Evolutionary conservation across 2,888 invertebrate genomes (phyloP).

Genomic region (Drosophila stalkeri): DNA sequence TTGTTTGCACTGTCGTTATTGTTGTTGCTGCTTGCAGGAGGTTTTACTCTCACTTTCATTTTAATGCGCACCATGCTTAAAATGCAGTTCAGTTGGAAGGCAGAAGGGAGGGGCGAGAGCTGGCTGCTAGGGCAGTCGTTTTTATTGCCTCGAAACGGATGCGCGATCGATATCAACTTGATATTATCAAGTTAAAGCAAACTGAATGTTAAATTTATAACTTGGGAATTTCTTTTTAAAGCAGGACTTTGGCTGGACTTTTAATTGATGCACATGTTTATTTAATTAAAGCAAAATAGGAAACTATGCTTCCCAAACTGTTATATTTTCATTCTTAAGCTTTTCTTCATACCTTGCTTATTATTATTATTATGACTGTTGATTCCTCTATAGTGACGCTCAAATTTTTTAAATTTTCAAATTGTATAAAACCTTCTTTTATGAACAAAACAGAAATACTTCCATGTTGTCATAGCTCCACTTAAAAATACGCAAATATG

Average conservation of each 20-base stretch:
- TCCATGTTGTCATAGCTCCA: constrained; percentile 17
- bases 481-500: constrained; percentile 23
- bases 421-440: not conserved
- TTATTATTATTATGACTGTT: no score
- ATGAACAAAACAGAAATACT: not conserved
- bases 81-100: constrained; percentile 7
- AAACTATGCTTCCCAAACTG: not conserved
- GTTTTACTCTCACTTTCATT: constrained; percentile 65
- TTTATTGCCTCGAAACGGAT: constrained; percentile 48
- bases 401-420: not conserved
- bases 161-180: constrained; percentile 23
- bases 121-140: constrained; percentile 7
- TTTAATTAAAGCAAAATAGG: no score
- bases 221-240: not conserved
- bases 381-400: no score
- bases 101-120: not conserved
- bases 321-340: not conserved
- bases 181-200: not conserved
- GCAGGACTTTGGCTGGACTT: not conserved
- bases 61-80: constrained; percentile 30
- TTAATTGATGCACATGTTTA: not conserved
- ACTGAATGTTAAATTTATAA: not conserved
- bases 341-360: no score
- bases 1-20: constrained; percentile 37
- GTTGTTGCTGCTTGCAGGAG: constrained; percentile 37